These are phyloP conservation scores for Papilio dardanus DNA, from an alignment of 1,140 invertebrate genomes.

Conservation along the genomic window DNA sequence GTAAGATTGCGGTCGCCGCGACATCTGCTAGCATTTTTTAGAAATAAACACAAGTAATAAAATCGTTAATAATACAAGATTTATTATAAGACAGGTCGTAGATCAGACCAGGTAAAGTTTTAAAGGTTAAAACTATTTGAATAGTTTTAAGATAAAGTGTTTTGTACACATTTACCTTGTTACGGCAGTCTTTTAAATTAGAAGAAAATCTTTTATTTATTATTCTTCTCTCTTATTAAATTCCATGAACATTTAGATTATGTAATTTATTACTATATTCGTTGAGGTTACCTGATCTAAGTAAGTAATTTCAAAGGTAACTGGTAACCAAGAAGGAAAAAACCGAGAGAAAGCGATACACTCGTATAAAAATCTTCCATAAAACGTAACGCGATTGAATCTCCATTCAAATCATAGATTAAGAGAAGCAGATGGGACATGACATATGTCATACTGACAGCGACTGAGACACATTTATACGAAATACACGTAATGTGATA, in stretches of 20 bases:
- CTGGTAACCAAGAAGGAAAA: not conserved
- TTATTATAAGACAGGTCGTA: slow-evolving; percentile 2
- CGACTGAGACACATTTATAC: no score
- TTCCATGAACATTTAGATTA: no score
- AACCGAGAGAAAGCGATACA: not conserved
- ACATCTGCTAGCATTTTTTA: slow-evolving; percentile 21
- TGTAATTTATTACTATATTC: no score
- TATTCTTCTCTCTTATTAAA: not conserved
- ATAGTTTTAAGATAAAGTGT: not conserved
- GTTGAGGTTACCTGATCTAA: no score
- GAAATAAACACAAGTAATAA: not conserved
- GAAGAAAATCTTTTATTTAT: not conserved
- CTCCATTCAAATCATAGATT: no score
- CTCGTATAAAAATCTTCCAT: not conserved
- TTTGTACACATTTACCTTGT: not conserved
- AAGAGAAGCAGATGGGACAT: no score
- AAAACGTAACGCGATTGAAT: slow-evolving; percentile 16
- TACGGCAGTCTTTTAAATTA: no score
- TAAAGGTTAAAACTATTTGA: not conserved
- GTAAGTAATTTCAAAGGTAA: not conserved
- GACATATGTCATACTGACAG: no score
- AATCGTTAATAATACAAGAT: not conserved
- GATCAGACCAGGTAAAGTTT: not conserved
- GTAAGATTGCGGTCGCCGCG: slow-evolving; percentile 11
- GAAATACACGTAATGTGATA: no score